Percentiles rank a stretch among this genome's conserved stretches.
Conservation (phyloP, 2,113 vertebrate genomes). For the Seriola rivoliana region DNA sequence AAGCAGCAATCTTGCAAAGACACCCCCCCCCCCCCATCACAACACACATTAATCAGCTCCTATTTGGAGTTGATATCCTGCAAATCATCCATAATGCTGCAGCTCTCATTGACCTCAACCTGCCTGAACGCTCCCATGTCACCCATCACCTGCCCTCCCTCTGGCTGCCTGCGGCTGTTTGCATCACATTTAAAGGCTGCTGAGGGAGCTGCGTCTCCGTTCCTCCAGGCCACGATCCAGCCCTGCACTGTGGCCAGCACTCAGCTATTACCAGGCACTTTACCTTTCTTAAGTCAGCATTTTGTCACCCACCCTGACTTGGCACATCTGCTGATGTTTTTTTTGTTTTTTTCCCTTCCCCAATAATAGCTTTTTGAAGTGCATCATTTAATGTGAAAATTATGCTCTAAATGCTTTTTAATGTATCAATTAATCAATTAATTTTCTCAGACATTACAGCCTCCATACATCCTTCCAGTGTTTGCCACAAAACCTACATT, state of each 20-base stretch:
- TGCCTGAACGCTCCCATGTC: constrained; percentile 30
- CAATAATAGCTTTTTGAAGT: not conserved
- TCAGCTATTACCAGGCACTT: constrained; percentile 35
- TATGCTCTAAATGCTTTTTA: not conserved
- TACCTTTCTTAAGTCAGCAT: constrained; percentile 21
- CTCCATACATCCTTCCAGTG: not conserved
- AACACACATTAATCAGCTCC: constrained; percentile 21
- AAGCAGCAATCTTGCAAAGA: constrained; percentile 2
- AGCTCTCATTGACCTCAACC: constrained; percentile 49
- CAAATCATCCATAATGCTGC: constrained; percentile 54
- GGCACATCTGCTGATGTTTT: constrained; percentile 23
- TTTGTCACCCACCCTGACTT: constrained; percentile 25
- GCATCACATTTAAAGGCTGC: constrained; percentile 56
- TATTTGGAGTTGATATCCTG: constrained; percentile 20
- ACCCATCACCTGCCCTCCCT: constrained; percentile 22
- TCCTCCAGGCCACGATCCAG: constrained; percentile 19
- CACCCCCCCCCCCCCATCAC: not conserved
- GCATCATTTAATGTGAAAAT: not conserved
- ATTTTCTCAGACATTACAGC: not conserved
- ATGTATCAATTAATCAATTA: not conserved
- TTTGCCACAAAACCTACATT: not conserved
- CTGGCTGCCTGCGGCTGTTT: constrained; percentile 48
- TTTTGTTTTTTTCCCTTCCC: not conserved
- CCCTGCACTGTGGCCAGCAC: constrained; percentile 15
- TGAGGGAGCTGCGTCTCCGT: constrained; percentile 41